Evolutionary conservation across 2,797 vertebrate genomes (phyloP), one percentile per base, ranked within the genome.

Genomic region (Acanthurus lineatus): DNA sequence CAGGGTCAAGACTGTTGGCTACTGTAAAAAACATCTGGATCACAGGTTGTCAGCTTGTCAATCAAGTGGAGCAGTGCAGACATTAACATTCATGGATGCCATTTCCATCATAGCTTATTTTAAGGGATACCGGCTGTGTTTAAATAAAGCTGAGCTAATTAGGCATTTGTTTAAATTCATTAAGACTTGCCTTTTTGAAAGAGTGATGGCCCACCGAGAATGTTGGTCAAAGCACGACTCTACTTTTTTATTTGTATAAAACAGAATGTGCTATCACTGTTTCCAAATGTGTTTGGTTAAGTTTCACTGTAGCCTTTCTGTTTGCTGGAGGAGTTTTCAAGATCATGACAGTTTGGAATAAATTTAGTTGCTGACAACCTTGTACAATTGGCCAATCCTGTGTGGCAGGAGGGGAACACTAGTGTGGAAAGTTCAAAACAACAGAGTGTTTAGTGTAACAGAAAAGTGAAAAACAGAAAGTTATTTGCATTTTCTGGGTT

Each of bases 381-480:
- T 72, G 62, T 73, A 52, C 62, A 66, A 72, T 14, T 44, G 53
- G 66, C 49, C 58, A 11, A 22, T 68, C 20, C 69, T 25, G 58
- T 69, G 75, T 60, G 56, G 54, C 74, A 83, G 65, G 67, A 22
- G 57, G 49, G 61, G 45, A 83, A 71, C 38, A 51, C 74, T 76
- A 60, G 58, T 59, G 73, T 76, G 74, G 59, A 83, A 85, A 86
- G 84, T 76, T 82, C 83, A 87, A 69, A 88, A 77, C 58, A 88
- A 85, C 25, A 84, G 47, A 42, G 61, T 35, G 62, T 45, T 47
- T 66, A 69, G 51, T 10, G 60, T 80, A 69, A 60, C 71, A 73
- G 28, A 79, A 83, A 88, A 88, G 81, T 73, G 68, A 86, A 88
- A 89, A 90, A 83, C 73, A 73, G 52, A 73, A 73, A 76, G 79